Conservation (phyloP, 2,888 invertebrate species). For the Chaetogeoica ovagalla region DNA sequence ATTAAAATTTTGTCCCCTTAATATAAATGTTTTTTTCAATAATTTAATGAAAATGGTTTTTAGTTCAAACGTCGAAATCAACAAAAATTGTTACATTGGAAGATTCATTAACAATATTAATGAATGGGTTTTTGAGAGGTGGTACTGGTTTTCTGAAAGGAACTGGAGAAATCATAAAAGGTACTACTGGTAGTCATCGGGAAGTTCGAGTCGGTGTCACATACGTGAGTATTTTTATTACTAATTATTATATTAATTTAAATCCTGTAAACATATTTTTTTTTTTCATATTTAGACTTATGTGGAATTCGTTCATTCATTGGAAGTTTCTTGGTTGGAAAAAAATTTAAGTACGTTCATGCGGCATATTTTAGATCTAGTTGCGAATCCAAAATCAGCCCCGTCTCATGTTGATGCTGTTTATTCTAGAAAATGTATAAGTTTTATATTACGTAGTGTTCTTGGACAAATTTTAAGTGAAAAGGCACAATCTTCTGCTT, state of each 20-base stretch:
- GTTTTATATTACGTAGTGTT: conserved; percentile 88
- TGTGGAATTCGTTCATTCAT: conserved; percentile 88
- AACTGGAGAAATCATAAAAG: conserved; percentile 92
- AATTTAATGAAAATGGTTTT: conserved; percentile 58
- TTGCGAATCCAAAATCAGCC: conserved; percentile 90
- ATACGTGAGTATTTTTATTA: conserved; percentile 70
- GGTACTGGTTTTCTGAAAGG: conserved; percentile 93
- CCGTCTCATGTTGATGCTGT: conserved; percentile 97
- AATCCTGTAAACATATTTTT: neutral
- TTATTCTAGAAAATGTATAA: conserved; percentile 95
- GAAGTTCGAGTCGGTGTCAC: conserved; percentile 97
- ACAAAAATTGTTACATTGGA: conserved; percentile 78
- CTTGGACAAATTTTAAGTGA: conserved; percentile 94
- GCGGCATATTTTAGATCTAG: conserved; percentile 82
- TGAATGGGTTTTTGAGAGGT: conserved; percentile 92
- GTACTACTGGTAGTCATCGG: conserved; percentile 87
- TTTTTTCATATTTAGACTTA: conserved; percentile 71
- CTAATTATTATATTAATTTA: neutral
- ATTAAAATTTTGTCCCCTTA: neutral
- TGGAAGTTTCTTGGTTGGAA: conserved; percentile 95
- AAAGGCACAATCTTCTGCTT: conserved; percentile 93
- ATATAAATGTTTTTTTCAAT: too few species aligned
- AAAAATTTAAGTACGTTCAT: conserved; percentile 83
- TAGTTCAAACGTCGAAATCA: conserved; percentile 60
- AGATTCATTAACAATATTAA: conserved; percentile 86